Conservation (phyloP, 2,888 invertebrate genomes). For the Pyrocoelia pectoralis region DNA sequence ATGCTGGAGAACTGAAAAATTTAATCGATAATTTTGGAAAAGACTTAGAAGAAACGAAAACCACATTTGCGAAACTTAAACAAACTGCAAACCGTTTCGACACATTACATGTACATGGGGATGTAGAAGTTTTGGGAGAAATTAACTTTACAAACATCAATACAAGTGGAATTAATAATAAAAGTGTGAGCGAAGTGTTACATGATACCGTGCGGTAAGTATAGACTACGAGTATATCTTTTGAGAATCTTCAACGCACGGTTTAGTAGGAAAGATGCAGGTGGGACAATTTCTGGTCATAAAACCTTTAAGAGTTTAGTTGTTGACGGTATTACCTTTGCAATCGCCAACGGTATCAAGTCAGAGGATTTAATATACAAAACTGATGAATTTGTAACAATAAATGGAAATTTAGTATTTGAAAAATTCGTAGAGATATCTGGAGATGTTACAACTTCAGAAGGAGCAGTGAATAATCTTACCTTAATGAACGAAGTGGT, state of each 20-base stretch:
- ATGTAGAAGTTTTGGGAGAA: constrained; percentile 49
- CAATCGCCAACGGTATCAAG: constrained; percentile 45
- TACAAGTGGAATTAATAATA: constrained; percentile 50
- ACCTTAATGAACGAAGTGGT: constrained; percentile 44
- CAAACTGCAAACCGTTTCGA: constrained; percentile 13
- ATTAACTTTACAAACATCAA: constrained; percentile 47
- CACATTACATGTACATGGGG: constrained; percentile 53
- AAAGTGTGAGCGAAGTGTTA: constrained; percentile 48
- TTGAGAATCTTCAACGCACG: neutral
- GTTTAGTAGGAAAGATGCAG: constrained; percentile 44
- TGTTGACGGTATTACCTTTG: constrained; percentile 48
- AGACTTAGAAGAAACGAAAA: constrained; percentile 36
- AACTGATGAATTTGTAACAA: constrained; percentile 31
- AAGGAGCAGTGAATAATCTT: constrained; percentile 36
- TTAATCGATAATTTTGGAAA: constrained; percentile 25
- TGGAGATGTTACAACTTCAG: constrained; percentile 32
- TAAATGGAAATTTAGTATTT: constrained; percentile 50
- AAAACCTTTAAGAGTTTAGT: constrained; percentile 51
- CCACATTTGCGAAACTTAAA: constrained; percentile 34
- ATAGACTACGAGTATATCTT: neutral
- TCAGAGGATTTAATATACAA: constrained; percentile 44
- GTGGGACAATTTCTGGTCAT: constrained; percentile 42
- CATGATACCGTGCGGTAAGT: constrained; percentile 47
- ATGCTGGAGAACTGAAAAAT: neutral
- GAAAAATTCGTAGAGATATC: constrained; percentile 39